Percentiles rank a stretch among this genome's conserved stretches.
phyloP scores from a whole-genome alignment of 2,797 vertebrate species.

The Microcaecilia unicolor region DNA sequence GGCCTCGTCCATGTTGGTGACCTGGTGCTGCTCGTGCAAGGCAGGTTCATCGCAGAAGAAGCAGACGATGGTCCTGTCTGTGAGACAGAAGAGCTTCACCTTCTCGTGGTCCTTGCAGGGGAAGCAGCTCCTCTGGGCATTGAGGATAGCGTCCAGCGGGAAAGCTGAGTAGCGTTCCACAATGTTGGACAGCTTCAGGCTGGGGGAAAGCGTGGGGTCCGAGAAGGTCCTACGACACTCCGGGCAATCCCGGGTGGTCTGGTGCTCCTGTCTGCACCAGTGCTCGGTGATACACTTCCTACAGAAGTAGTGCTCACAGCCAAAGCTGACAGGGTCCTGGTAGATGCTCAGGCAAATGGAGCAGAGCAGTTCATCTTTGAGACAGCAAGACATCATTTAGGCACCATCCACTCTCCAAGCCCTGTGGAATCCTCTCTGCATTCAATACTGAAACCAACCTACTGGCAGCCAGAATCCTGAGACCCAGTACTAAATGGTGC shows the following conservation, averaged over 20 bases:
- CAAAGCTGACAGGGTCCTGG: conserved; percentile 93
- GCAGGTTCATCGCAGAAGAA: conserved; percentile 96
- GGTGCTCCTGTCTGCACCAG: conserved; percentile 88
- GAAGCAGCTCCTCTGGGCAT: conserved; percentile 78
- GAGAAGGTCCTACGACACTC: conserved; percentile 89
- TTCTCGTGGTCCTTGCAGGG: conserved; percentile 94
- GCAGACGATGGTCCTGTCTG: conserved; percentile 86
- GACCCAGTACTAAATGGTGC: no score
- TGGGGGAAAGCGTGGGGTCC: conserved; percentile 83
- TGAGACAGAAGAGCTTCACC: conserved; percentile 96
- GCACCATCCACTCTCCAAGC: neutral
- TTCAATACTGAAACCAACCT: fast-evolving
- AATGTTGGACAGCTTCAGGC: conserved; percentile 96
- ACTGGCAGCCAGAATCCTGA: no score
- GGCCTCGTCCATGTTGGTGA: conserved; percentile 89
- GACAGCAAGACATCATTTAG: conserved; percentile 80
- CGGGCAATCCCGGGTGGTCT: conserved; percentile 81
- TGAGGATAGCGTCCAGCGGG: conserved; percentile 88
- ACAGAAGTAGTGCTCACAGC: conserved; percentile 97
- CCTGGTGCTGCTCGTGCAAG: conserved; percentile 90
- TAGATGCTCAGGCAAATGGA: conserved; percentile 98
- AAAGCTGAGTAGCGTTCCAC: conserved; percentile 93
- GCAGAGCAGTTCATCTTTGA: conserved; percentile 96
- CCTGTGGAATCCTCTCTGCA: neutral
- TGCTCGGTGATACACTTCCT: conserved; percentile 94